Base-by-base conservation (phyloP, 2,113 vertebrate species). In the Aleadryas rufinucha region DNA sequence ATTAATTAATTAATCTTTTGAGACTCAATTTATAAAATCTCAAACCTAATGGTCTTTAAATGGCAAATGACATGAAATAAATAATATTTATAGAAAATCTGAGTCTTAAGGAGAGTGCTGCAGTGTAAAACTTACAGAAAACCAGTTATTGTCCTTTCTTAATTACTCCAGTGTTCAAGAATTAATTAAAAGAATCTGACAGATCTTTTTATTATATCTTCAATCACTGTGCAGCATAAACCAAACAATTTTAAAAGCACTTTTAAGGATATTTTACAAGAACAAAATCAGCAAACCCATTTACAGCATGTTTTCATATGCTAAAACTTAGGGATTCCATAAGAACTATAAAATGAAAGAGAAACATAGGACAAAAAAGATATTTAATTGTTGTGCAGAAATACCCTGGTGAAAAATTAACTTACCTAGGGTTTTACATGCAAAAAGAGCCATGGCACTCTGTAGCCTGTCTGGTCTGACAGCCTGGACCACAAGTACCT, bases 401-500 rank as follows among this genome's bases (percentile, higher is more conserved):
- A 79, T 10, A 39, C 1, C 2, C 9, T 52, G 8, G 13, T 68
- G 53, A 89, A 93, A 93, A 49, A 19, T 27, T 27, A n/a, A 97
- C 98, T 98, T 98, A 99, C 99, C 98, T 41, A 99, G 95, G 27
- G 98, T 97, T 96, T 98, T 98, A 87, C 98, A 99, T 5, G 98
- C 98, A 97, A 99, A 99, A 54, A 98, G 94, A 83, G 98, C 97
- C 99, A 99, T 99, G 56, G 99, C 97, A 92, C 99, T 99, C 96
- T 99, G 99, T 8, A 99, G 96, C 82, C 99, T 98, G 95, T 99
- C 99, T 53, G 99, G 99, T 94, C 99, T 97, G 68, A 99, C 95
- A n/a, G 99, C 98, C 93, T 99, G 99, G 44, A 99, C 98, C 83
- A 99, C 97, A 95, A 99, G 97, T 28, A 99, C 98, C 99, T 98